Conservation (phyloP, 2,888 invertebrate species). For the Drosophila barbarae region DNA sequence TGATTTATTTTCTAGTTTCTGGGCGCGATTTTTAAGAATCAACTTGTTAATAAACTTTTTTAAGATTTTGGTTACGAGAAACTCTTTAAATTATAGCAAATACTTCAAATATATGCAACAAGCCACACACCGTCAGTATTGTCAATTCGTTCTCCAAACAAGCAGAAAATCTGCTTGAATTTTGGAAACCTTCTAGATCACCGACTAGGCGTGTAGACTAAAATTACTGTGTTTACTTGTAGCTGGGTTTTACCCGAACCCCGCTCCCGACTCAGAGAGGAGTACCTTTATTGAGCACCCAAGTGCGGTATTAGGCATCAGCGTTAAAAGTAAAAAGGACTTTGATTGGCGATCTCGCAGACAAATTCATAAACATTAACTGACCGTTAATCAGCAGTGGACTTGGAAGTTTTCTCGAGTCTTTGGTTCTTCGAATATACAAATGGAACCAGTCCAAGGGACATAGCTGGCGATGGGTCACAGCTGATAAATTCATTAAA, state of each 20-base stretch:
- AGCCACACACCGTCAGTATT: not conserved
- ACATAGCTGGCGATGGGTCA: slow-evolving; percentile 52
- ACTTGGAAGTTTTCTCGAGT: slow-evolving; percentile 19
- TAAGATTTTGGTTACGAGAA: too few relatives aligned
- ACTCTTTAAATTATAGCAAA: too few relatives aligned
- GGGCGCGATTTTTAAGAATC: too few relatives aligned
- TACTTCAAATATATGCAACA: not conserved
- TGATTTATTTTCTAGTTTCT: too few relatives aligned
- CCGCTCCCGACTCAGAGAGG: not conserved
- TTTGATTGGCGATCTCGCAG: slow-evolving; percentile 24
- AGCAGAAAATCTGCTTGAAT: too few relatives aligned
- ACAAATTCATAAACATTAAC: slow-evolving; percentile 63
- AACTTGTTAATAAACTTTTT: too few relatives aligned
- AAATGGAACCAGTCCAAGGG: slow-evolving; percentile 42
- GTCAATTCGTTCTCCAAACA: not conserved
- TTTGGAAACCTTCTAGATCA: slow-evolving; percentile 43
- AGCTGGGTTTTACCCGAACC: slow-evolving; percentile 42
- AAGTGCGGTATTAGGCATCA: not conserved
- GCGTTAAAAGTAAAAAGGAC: not conserved
- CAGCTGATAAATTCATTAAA: slow-evolving; percentile 74
- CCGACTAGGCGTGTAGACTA: slow-evolving; percentile 17
- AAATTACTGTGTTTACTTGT: slow-evolving; percentile 55
- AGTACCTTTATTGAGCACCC: too few relatives aligned
- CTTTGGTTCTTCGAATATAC: slow-evolving; percentile 40
- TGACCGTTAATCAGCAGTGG: slow-evolving; percentile 44